A percentile compares a stretch with the other conserved stretches of the same genome.
phyloP scores from a whole-genome alignment of 1,140 invertebrate genomes.

The Hetaerina americana region DNA sequence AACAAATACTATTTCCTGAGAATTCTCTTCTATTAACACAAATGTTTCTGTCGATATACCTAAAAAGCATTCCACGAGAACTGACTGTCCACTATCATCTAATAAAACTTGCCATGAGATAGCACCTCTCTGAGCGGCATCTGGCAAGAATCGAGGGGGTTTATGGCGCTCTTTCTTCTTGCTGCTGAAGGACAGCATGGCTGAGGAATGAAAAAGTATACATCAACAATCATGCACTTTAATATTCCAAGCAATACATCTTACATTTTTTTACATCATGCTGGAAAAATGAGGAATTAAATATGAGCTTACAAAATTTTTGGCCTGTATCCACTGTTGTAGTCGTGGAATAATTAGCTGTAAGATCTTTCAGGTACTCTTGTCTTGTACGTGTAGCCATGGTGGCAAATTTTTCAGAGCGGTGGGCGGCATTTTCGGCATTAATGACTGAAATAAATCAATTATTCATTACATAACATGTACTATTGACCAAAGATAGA shows the following conservation, averaged over 20 bases:
- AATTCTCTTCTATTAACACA: conserved; percentile 72
- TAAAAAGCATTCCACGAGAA: conserved; percentile 64
- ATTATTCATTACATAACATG: conserved; percentile 1
- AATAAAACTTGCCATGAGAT: conserved; percentile 64
- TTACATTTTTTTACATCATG: too few species aligned
- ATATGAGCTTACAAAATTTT: conserved; percentile 67
- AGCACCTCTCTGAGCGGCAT: conserved; percentile 51
- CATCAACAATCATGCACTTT: not conserved
- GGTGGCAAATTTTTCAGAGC: conserved; percentile 91
- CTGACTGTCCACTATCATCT: conserved; percentile 52
- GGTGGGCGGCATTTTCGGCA: conserved; percentile 91
- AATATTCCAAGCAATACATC: not conserved
- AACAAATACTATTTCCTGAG: conserved; percentile 74
- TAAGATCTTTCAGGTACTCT: conserved; percentile 87
- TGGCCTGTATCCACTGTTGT: conserved; percentile 72
- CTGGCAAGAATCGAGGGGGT: conserved; percentile 50
- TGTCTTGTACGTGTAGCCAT: conserved; percentile 93
- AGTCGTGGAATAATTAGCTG: conserved; percentile 69
- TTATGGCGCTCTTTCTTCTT: conserved; percentile 51
- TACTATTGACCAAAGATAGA: not conserved
- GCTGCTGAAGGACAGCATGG: conserved; percentile 52
- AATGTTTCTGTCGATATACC: conserved; percentile 78
- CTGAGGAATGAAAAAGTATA: conserved; percentile 24
- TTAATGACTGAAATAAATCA: conserved; percentile 59
- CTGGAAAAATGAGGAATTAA: not conserved